A percentile compares a stretch with the other conserved stretches of the same genome.
Conservation (phyloP, 2,888 invertebrate species). For the Holacanthella duospinosa region DNA sequence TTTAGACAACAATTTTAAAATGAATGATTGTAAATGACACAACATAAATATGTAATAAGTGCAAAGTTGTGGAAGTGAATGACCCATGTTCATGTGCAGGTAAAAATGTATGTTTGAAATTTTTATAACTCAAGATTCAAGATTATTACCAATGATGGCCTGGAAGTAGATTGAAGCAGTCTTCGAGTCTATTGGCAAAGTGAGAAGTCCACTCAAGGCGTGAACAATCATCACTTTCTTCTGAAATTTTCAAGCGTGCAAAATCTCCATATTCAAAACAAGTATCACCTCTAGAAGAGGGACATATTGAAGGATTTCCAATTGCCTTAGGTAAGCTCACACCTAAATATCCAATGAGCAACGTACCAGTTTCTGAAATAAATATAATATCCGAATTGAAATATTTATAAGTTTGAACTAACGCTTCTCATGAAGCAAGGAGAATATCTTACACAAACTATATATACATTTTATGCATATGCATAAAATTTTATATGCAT, state of each 20-base stretch:
- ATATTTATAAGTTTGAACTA: no score
- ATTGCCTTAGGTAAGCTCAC: background rate
- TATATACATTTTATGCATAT: no score
- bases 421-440: no score
- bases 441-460: no score
- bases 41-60: background rate
- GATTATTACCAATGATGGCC: constrained; percentile 13
- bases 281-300: background rate
- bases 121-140: no score
- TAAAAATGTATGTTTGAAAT: no score
- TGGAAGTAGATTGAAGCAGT: constrained; percentile 13
- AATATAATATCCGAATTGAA: no score
- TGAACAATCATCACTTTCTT: constrained; percentile 9
- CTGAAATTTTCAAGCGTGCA: constrained; percentile 1
- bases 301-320: background rate
- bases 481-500: no score
- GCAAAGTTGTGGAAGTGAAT: background rate
- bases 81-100: background rate
- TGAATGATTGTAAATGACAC: no score
- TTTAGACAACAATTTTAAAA: no score
- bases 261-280: constrained; percentile 14
- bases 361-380: background rate
- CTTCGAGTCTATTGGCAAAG: constrained; percentile 15
- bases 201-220: constrained; percentile 11
- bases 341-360: background rate